These are phyloP conservation scores for Bactericera cockerelli DNA, from an alignment of 1,140 invertebrate species.

Conservation along the genomic window DNA sequence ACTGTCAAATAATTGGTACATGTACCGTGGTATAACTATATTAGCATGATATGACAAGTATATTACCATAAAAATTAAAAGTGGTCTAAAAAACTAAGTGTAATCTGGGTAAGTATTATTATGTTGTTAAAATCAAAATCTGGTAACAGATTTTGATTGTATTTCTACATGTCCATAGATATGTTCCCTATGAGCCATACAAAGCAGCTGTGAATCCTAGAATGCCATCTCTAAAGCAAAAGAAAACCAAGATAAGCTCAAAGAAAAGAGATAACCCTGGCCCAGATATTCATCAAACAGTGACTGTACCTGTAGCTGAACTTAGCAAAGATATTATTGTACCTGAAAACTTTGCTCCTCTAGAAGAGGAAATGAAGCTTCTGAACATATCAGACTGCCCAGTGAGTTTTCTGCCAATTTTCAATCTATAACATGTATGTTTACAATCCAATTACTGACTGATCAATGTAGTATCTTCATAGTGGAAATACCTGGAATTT, in stretches of 20 bases:
- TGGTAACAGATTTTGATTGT: not conserved
- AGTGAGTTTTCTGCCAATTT: not conserved
- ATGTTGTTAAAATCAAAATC: no score
- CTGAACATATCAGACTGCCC: not conserved
- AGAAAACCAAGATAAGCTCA: constrained; percentile 25
- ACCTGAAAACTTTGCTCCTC: constrained; percentile 18
- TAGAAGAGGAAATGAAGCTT: constrained; percentile 26
- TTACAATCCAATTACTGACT: no score
- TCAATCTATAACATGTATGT: no score
- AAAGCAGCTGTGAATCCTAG: constrained; percentile 69
- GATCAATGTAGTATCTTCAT: no score
- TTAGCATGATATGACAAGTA: no score
- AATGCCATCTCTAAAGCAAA: constrained; percentile 33
- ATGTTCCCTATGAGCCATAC: constrained; percentile 78
- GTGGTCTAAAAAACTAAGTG: no score
- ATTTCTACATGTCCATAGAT: no score
- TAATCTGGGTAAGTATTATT: not conserved
- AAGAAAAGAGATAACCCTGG: constrained; percentile 13
- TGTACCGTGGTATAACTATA: no score
- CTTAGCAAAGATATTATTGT: constrained; percentile 4
- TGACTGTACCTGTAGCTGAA: constrained; percentile 45
- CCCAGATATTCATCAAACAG: constrained; percentile 36
- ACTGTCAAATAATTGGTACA: no score
- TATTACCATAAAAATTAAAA: no score
- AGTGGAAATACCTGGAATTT: no score